Conservation (phyloP, 2,888 invertebrate species). For the Chromoteleia sp. region DNA sequence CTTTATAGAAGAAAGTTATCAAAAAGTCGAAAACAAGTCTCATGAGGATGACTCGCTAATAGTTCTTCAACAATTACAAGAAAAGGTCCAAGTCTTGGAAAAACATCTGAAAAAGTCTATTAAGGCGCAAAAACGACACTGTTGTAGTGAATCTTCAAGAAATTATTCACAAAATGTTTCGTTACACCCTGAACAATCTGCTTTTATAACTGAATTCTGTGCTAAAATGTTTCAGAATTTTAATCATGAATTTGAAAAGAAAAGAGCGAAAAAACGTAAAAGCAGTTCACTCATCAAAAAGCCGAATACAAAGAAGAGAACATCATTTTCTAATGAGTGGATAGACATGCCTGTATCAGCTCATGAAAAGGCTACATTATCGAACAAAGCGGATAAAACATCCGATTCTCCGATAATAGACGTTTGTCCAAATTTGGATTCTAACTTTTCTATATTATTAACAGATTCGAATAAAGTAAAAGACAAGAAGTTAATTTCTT, state of each 20-base stretch:
- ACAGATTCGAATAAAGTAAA: no score
- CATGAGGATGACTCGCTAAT: neutral
- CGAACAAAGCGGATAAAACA: no score
- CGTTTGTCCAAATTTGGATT: no score
- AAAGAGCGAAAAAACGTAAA: constrained; percentile 6
- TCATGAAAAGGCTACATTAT: no score
- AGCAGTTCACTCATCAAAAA: neutral
- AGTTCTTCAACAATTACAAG: constrained; percentile 7
- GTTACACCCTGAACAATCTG: neutral
- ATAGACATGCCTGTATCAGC: neutral
- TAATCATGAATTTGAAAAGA: neutral
- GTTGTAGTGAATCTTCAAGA: neutral
- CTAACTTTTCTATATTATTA: no score
- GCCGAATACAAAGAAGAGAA: neutral
- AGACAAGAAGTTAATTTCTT: no score
- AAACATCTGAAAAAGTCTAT: neutral
- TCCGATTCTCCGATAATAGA: no score
- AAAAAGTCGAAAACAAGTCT: neutral
- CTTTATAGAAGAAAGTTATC: neutral
- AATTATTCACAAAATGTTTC: no score
- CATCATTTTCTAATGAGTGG: neutral
- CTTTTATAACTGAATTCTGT: constrained; percentile 10
- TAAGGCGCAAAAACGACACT: neutral
- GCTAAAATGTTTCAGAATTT: constrained; percentile 7
- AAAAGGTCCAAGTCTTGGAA: constrained; percentile 11